Conservation (phyloP, 2,797 vertebrate genomes). For the Pampus argenteus region DNA sequence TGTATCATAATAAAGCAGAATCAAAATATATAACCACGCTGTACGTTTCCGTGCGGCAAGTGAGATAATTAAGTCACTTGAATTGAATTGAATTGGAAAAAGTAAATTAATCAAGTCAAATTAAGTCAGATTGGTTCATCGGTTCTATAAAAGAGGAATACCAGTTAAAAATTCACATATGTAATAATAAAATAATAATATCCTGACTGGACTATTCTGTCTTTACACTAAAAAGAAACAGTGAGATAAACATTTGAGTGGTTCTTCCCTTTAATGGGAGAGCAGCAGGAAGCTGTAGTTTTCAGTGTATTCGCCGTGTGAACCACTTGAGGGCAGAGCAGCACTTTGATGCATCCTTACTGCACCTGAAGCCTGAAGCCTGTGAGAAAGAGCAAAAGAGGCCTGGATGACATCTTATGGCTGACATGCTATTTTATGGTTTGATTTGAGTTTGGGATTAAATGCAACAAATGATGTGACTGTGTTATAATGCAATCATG, state of each 20-base stretch:
- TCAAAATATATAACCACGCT: background rate
- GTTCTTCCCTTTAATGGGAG: background rate
- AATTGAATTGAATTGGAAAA: background rate
- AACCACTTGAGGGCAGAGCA: slow-evolving; percentile 74
- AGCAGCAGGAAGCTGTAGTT: background rate
- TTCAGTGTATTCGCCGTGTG: background rate
- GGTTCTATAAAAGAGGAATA: background rate
- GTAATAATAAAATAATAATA: background rate
- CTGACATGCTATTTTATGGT: background rate
- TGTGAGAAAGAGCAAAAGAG: background rate
- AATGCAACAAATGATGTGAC: background rate
- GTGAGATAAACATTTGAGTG: background rate
- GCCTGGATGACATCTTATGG: background rate
- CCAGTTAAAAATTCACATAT: background rate
- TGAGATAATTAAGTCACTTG: background rate
- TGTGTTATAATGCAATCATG: background rate
- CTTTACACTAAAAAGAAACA: background rate
- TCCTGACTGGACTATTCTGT: background rate
- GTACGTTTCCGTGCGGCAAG: too few species aligned
- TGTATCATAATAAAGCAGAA: background rate
- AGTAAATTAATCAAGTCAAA: background rate
- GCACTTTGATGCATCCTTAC: slow-evolving; percentile 38
- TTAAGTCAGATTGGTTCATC: background rate
- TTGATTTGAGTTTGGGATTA: background rate
- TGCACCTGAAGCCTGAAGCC: background rate